Conservation (phyloP, 2,888 invertebrate species). For the Amphipoea lucens region DNA sequence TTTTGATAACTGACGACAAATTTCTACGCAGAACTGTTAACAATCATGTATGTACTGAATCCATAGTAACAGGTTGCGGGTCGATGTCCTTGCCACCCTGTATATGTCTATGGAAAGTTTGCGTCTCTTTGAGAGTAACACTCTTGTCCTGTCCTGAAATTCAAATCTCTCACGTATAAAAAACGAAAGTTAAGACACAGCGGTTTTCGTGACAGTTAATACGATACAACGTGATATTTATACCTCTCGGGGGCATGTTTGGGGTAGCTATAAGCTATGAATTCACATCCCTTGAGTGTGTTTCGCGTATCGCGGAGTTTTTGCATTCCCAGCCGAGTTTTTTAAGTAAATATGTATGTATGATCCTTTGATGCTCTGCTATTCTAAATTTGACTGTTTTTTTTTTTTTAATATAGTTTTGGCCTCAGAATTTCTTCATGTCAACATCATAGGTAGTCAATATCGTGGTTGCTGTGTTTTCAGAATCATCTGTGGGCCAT, state of each 20-base stretch:
- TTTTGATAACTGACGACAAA: no score
- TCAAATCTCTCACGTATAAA: constrained; percentile 53
- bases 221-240: constrained; percentile 79
- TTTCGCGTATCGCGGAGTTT: constrained; percentile 72
- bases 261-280: constrained; percentile 76
- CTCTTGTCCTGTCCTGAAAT: constrained; percentile 12
- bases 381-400: neutral
- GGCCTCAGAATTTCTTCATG: neutral
- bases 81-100: neutral
- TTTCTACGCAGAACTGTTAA: neutral
- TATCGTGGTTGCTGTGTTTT: neutral
- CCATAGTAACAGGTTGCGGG: neutral
- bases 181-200: constrained; percentile 58
- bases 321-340: constrained; percentile 72
- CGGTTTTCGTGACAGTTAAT: constrained; percentile 78
- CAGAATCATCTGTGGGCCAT: neutral
- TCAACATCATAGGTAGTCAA: neutral
- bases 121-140: constrained; percentile 5
- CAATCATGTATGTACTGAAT: neutral
- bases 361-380: constrained; percentile 18
- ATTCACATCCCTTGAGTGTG: constrained; percentile 82
- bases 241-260: constrained; percentile 80
- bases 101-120: neutral
- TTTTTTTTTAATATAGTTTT: neutral
- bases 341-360: constrained; percentile 66